These are phyloP conservation scores for Molanna angustata DNA, from an alignment of 2,888 invertebrate genomes.

Conservation along the genomic window DNA sequence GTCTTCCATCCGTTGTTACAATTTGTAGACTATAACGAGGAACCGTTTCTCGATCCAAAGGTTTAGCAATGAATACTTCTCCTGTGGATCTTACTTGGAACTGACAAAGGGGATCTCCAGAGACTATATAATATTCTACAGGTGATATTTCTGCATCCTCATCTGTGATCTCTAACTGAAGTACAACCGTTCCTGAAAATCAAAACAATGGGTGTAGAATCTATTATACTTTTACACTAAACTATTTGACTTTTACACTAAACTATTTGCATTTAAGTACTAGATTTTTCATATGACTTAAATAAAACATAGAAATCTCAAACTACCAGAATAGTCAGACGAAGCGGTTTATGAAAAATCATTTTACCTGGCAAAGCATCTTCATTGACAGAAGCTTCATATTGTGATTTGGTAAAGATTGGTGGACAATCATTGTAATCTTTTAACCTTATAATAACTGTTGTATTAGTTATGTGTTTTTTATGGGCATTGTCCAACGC, in stretches of 20 bases:
- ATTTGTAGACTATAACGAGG: conserved; percentile 74
- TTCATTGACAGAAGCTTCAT: conserved; percentile 69
- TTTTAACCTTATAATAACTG: conserved; percentile 73
- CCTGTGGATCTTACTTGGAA: conserved; percentile 84
- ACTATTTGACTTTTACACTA: too few relatives aligned
- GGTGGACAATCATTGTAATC: conserved; percentile 95
- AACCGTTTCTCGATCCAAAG: conserved; percentile 79
- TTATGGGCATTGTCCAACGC: conserved; percentile 77
- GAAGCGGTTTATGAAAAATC: too few relatives aligned
- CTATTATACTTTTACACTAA: too few relatives aligned
- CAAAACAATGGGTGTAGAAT: background rate
- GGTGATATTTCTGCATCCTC: conserved; percentile 66
- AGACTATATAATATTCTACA: conserved; percentile 76
- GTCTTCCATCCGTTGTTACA: conserved; percentile 88
- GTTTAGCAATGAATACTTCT: conserved; percentile 78
- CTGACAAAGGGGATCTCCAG: conserved; percentile 80
- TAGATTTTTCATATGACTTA: too few relatives aligned
- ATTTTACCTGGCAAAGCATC: conserved; percentile 62
- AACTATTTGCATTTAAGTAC: too few relatives aligned
- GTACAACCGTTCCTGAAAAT: conserved; percentile 60
- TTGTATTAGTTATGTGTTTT: conserved; percentile 66
- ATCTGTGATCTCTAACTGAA: conserved; percentile 65
- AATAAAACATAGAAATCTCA: too few relatives aligned
- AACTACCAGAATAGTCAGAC: too few relatives aligned
- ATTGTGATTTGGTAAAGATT: conserved; percentile 64